phyloP scores from a whole-genome alignment of 2,113 vertebrate species.

The Micronycteris hirsuta region DNA sequence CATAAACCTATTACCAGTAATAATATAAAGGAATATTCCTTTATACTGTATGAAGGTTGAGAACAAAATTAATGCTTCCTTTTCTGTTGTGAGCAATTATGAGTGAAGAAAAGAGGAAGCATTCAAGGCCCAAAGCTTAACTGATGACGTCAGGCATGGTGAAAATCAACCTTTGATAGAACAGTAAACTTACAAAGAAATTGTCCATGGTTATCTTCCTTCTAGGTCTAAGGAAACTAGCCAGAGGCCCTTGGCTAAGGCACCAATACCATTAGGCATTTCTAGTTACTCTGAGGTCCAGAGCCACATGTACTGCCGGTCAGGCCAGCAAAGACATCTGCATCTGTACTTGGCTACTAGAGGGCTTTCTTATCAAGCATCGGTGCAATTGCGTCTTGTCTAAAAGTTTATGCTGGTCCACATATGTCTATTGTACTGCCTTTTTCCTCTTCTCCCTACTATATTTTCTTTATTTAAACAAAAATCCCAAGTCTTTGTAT shows the following conservation, averaged over 20 bases:
- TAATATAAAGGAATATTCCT: not conserved
- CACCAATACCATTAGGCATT: conserved; percentile 67
- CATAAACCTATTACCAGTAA: not conserved
- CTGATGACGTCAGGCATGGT: conserved; percentile 63
- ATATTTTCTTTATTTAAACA: conserved; percentile 58
- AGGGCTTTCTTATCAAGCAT: conserved; percentile 73
- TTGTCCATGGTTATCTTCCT: conserved; percentile 72
- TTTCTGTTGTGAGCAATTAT: conserved; percentile 48
- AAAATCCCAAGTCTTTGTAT: conserved; percentile 62
- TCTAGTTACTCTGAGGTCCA: conserved; percentile 71
- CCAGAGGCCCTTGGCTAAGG: conserved; percentile 74
- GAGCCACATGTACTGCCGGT: conserved; percentile 70
- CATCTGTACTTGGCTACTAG: conserved; percentile 70
- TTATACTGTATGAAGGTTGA: not conserved
- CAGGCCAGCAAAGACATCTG: conserved; percentile 75
- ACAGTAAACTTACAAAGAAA: conserved; percentile 77
- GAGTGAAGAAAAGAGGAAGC: conserved; percentile 52
- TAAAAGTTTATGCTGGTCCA: conserved; percentile 69
- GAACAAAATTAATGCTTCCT: conserved; percentile 33
- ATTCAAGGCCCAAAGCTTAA: conserved; percentile 60
- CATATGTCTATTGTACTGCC: conserved; percentile 70
- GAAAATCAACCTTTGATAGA: conserved; percentile 67
- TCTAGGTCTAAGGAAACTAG: conserved; percentile 74
- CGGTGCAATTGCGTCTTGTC: conserved; percentile 70
- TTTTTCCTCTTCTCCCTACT: not conserved